Conservation (phyloP, 2,113 vertebrate genomes). For the Eurystomus gularis region DNA sequence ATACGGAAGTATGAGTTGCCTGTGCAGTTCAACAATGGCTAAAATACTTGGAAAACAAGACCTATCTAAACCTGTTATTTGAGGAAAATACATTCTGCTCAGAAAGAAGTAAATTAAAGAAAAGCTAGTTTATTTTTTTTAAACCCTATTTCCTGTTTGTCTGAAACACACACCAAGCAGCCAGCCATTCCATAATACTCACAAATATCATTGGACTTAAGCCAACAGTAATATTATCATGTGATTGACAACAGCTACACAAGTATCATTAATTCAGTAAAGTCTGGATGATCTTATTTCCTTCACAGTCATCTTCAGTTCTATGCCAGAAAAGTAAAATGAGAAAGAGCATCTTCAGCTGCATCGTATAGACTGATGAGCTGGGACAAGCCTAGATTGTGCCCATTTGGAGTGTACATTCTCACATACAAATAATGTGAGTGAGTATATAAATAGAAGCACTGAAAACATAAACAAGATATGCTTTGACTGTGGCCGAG, state of each 20-base stretch:
- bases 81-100: background rate
- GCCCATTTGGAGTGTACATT: rapidly evolving
- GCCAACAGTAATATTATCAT: background rate
- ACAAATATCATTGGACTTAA: background rate
- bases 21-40: background rate
- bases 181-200: background rate
- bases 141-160: background rate
- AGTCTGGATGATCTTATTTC: background rate
- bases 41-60: background rate
- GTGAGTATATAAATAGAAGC: too few relatives aligned
- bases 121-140: background rate
- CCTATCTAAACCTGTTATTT: background rate
- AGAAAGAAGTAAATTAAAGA: background rate
- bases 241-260: background rate
- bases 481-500: background rate
- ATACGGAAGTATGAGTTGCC: background rate
- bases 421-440: rapidly evolving
- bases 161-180: background rate
- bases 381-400: background rate
- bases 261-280: background rate
- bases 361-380: background rate
- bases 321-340: background rate
- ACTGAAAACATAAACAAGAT: background rate
- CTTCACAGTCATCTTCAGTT: background rate
- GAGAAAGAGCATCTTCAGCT: background rate